phyloP scores from a whole-genome alignment of 1,140 invertebrate species.

The Popillia japonica region DNA sequence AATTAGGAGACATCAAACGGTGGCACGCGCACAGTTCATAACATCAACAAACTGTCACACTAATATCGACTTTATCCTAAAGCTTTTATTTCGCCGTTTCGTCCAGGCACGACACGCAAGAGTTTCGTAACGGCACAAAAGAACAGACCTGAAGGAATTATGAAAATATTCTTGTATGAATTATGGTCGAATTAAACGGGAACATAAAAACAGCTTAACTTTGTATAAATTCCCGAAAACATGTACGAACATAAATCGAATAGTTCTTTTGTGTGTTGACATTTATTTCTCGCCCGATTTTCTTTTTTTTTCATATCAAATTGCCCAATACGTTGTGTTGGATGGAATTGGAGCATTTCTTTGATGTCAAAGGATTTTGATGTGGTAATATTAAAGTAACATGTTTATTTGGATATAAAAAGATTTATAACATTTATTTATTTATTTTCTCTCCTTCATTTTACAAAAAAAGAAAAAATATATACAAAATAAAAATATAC shows the following conservation, averaged over 20 bases:
- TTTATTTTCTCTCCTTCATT: no score
- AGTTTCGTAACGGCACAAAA: neutral
- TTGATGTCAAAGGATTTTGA: neutral
- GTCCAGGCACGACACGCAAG: no score
- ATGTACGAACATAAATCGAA: neutral
- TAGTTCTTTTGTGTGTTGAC: neutral
- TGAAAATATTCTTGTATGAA: neutral
- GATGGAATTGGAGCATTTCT: neutral
- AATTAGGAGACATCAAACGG: conserved; percentile 1
- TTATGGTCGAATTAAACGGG: neutral
- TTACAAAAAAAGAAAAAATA: no score
- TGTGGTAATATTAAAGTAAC: no score
- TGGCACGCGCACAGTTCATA: no score
- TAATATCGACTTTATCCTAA: neutral
- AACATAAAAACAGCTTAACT: neutral
- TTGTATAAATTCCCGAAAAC: neutral
- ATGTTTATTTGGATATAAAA: no score
- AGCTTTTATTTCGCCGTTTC: neutral
- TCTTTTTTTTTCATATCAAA: neutral
- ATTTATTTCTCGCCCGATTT: neutral
- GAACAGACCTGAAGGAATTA: neutral
- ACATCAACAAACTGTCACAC: no score
- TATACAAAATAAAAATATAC: no score
- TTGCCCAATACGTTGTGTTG: neutral
- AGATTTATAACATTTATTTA: no score